A percentile compares a stretch with the other conserved stretches of the same genome.
Evolutionary conservation across 2,113 vertebrate genomes (phyloP).

Genomic region (Pionites leucogaster): DNA sequence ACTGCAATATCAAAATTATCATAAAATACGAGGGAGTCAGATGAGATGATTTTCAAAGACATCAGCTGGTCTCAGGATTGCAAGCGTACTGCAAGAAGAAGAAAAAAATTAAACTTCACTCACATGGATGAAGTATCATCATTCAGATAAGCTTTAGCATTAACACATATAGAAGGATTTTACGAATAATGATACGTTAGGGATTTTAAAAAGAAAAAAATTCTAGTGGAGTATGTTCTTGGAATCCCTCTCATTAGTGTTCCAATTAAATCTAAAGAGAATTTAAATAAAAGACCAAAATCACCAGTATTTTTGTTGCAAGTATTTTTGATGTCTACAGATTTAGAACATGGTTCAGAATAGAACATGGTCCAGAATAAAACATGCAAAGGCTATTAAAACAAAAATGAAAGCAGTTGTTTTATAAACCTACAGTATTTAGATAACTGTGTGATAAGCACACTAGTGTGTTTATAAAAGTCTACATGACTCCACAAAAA

Average conservation of each 20-base stretch:
- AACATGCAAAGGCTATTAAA: neutral
- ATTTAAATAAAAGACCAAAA: neutral
- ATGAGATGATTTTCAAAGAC: constrained; percentile 19
- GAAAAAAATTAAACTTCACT: neutral
- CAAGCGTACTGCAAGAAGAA: constrained; percentile 9
- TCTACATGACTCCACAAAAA: neutral
- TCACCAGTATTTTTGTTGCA: neutral
- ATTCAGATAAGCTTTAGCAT: neutral
- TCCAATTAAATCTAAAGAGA: neutral
- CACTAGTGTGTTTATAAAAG: neutral
- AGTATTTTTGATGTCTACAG: neutral
- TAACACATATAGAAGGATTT: neutral
- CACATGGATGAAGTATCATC: neutral
- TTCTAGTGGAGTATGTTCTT: neutral
- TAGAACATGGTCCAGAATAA: neutral
- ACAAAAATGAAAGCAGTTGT: neutral
- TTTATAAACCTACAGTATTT: neutral
- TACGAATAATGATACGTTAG: neutral
- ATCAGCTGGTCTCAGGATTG: neutral
- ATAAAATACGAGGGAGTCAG: neutral
- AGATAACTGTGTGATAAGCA: neutral
- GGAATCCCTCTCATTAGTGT: neutral
- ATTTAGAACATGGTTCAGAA: neutral
- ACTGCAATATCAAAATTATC: neutral
- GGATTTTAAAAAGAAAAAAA: neutral